These are phyloP conservation scores for Anneissia japonica DNA, from an alignment of 35 echinoderm and acorn worm genomes.

Conservation along the genomic window DNA sequence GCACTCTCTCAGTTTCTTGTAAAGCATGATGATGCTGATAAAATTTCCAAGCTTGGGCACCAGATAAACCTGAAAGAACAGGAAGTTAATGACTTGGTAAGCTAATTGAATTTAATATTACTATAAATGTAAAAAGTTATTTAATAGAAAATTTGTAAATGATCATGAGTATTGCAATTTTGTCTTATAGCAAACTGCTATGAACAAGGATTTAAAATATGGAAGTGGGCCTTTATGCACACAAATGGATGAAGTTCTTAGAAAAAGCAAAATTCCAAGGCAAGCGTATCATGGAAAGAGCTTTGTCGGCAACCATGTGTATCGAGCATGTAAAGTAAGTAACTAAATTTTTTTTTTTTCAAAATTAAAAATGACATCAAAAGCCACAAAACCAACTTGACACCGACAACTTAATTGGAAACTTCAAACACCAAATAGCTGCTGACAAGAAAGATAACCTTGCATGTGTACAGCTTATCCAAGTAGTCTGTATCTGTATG, in stretches of 20 bases:
- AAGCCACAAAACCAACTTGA: background rate
- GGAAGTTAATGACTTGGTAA: background rate
- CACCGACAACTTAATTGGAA: background rate
- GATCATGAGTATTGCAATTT: too few relatives aligned
- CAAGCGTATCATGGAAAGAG: slow-evolving; percentile 59
- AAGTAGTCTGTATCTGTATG: background rate
- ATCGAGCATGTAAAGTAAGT: slow-evolving; percentile 46
- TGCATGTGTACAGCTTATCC: background rate
- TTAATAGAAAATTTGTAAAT: too few relatives aligned
- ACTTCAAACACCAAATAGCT: background rate
- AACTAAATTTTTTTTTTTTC: too few relatives aligned
- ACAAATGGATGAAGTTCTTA: slow-evolving; percentile 22
- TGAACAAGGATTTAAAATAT: too few relatives aligned
- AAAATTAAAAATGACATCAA: background rate
- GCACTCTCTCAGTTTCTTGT: background rate
- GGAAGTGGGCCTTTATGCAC: slow-evolving; percentile 25
- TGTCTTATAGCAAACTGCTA: too few relatives aligned
- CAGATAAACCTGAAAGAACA: background rate
- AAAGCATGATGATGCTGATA: background rate
- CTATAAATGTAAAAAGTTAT: too few relatives aligned
- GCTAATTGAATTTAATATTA: background rate
- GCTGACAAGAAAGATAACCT: background rate
- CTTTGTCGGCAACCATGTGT: slow-evolving; percentile 62
- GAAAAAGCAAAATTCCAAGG: slow-evolving; percentile 26
- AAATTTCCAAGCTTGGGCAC: background rate